Percentiles rank a stretch among this genome's conserved stretches.
phyloP scores from a whole-genome alignment of 35 echinoderm and acorn worm species.

The Strongylocentrotus purpuratus region DNA sequence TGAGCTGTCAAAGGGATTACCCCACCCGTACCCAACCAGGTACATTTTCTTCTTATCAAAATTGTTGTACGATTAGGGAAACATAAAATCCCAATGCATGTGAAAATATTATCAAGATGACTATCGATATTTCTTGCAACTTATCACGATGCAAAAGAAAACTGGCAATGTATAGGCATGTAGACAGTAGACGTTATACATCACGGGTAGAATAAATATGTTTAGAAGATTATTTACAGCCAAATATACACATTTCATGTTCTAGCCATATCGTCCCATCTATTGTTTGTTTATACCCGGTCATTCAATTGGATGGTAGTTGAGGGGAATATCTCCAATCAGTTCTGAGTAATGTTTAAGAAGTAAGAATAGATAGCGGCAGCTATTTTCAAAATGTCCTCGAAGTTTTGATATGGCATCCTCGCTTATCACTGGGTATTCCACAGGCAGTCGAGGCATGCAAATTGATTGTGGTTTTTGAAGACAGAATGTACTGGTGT shows the following conservation, averaged over 20 bases:
- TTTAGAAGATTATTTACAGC: not conserved
- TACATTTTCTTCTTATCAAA: too few species aligned
- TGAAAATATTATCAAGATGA: too few species aligned
- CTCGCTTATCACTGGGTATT: not conserved
- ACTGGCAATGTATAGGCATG: not conserved
- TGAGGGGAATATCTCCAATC: slow-evolving; percentile 22
- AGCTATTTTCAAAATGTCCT: slow-evolving; percentile 22
- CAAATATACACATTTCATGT: not conserved
- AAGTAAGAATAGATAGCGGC: slow-evolving; percentile 12
- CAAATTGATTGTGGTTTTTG: slow-evolving; percentile 7
- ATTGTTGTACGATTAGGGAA: too few species aligned
- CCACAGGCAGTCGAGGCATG: not conserved
- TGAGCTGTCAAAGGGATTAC: too few species aligned
- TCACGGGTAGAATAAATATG: not conserved
- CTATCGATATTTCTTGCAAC: not conserved
- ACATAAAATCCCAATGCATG: too few species aligned
- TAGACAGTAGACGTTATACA: not conserved
- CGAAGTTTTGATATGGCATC: slow-evolving; percentile 9
- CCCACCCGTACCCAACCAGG: too few species aligned
- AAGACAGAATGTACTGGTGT: slow-evolving; percentile 26
- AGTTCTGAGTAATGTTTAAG: slow-evolving; percentile 23
- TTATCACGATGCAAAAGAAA: not conserved
- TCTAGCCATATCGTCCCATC: not conserved
- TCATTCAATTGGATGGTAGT: slow-evolving; percentile 27
- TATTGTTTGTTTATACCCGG: too few species aligned